Evolutionary conservation across 2,797 vertebrate species (phyloP), one percentile per base, ranked within the genome.

Genomic region (Micrastur ruficollis): DNA sequence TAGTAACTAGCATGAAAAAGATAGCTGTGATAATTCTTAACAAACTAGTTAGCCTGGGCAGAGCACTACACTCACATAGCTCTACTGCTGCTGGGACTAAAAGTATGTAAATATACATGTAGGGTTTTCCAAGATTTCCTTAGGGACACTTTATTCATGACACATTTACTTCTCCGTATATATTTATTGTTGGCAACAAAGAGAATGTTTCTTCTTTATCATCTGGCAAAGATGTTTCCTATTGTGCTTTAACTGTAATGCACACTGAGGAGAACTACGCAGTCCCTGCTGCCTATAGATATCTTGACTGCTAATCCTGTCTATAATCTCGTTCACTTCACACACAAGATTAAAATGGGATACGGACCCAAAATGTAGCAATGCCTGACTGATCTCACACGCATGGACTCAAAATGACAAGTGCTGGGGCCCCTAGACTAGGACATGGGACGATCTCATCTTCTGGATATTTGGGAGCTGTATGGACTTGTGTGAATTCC

Each of bases 181-280:
- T 53, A 78, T 85, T 92, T 93, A 71, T 66, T 78, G 36, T 22
- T 95, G 81, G 71, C 86, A 93, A 95, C 53, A 71, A 95, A 82
- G 74, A 76, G 29, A 92, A 83, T 19, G 27, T 61, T 93, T 89
- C 74, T 88, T 90, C 85, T 91, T 84, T 93, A 94, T 94, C 81
- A 87, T 81, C 90, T 96, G 93, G 90, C 84, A 92, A 82, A 87
- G 89, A 87, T 18, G 42, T 56, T 97, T 95, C 75, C 49, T 63
- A 55, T 94, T 91, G 86, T 86, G 75, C 42, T 65, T 29, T 71
- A 71, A 87, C 78, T 4, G 3, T 79, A 95, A 81, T 5, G 19
- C 3, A 5, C 20, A 46, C 29, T 34, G 67, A 87, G 79, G 87
- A 84, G 68, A 86, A 70, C 55, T 55, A 22, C 4, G 27, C 40